Evolutionary conservation across 2,888 invertebrate genomes (phyloP).

Genomic region (Drosophila suboccidentalis): DNA sequence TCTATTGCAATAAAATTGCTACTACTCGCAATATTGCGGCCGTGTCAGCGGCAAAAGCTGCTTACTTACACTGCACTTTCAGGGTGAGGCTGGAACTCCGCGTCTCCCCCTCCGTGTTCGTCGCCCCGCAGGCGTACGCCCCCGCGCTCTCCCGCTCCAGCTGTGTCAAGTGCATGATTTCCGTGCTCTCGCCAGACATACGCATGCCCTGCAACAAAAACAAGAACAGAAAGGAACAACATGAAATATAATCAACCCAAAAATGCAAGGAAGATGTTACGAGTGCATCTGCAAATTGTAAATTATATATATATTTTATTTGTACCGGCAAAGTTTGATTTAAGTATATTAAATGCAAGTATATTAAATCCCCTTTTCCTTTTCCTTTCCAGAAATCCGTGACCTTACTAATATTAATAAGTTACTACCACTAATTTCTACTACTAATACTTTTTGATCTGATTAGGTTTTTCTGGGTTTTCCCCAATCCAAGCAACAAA

Average conservation of each 20-base stretch:
- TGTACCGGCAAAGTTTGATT: too few relatives aligned
- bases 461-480: too few relatives aligned
- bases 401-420: too few relatives aligned
- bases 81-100: slow-evolving; percentile 91
- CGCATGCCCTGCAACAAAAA: slow-evolving; percentile 84
- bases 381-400: too few relatives aligned
- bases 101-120: slow-evolving; percentile 92
- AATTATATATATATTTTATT: background rate
- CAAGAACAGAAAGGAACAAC: background rate
- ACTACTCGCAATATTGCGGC: slow-evolving; percentile 29
- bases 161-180: slow-evolving; percentile 89
- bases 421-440: too few relatives aligned
- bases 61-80: slow-evolving; percentile 92
- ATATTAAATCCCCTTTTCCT: too few relatives aligned
- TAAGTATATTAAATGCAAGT: too few relatives aligned
- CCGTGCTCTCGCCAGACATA: slow-evolving; percentile 86
- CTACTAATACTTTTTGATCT: too few relatives aligned
- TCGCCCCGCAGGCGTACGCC: slow-evolving; percentile 92
- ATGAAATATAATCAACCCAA: slow-evolving; percentile 23
- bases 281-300: slow-evolving; percentile 25
- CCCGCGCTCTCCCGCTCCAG: slow-evolving; percentile 91
- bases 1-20: slow-evolving; percentile 13
- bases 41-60: slow-evolving; percentile 25
- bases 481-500: too few relatives aligned
- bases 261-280: slow-evolving; percentile 20